Evolutionary conservation across 2,113 vertebrate species (phyloP).

Genomic region (Labeo rohita): DNA sequence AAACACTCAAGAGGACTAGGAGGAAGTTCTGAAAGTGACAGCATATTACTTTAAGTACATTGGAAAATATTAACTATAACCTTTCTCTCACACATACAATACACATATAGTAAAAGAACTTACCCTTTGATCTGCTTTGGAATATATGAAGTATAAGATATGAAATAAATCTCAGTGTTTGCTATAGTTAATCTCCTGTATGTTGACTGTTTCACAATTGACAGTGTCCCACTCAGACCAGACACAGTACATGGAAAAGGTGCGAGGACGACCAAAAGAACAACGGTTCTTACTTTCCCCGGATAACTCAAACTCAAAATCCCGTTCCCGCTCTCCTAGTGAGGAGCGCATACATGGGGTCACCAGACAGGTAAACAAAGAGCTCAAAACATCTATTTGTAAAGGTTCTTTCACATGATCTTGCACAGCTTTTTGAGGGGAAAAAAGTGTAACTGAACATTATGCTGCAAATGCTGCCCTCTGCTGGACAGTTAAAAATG

Average conservation of each 20-base stretch:
- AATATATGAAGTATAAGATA: not conserved
- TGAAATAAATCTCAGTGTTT: not conserved
- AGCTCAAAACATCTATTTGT: not conserved
- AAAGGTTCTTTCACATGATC: not conserved
- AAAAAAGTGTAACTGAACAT: not conserved
- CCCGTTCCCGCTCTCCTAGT: conserved; percentile 86
- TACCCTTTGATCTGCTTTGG: not conserved
- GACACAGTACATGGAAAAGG: conserved; percentile 83
- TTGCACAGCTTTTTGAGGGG: not conserved
- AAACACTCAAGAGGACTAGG: not conserved
- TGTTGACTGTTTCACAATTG: not conserved
- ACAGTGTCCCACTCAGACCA: conserved; percentile 89
- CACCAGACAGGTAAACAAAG: conserved; percentile 80
- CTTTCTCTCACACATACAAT: not conserved
- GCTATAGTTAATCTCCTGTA: not conserved
- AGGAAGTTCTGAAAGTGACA: not conserved
- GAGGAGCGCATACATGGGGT: conserved; percentile 79
- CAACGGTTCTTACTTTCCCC: conserved; percentile 93
- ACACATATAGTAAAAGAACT: not conserved
- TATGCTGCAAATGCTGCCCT: not conserved
- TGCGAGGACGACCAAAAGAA: conserved; percentile 92
- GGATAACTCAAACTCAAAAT: conserved; percentile 82
- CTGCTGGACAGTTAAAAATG: not conserved
- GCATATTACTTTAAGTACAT: not conserved
- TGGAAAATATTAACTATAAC: not conserved